Evolutionary conservation across 2,113 vertebrate genomes (phyloP), one percentile per base, ranked within the genome.

Genomic region (Petrocephalus microphthalmus): DNA sequence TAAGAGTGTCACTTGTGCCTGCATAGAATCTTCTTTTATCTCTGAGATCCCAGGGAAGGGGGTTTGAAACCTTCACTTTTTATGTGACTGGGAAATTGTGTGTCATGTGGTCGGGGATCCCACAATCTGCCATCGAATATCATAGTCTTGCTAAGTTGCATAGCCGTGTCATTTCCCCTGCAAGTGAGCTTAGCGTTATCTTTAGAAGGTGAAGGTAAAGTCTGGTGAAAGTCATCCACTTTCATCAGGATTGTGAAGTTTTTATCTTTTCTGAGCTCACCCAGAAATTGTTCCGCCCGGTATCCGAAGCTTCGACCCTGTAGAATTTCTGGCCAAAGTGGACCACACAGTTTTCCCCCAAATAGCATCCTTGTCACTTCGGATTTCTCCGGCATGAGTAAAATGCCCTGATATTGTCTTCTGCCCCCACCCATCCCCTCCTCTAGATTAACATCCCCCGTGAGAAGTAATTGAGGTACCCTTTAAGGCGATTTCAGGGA

Each of bases 1-100:
- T 17, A 88, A 81, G 52, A 87, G 88, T 90, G 88, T 90, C 90
- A 90, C 87, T 89, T 89, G 88, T 84, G 53, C 86, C 89, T 57
- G 81, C 87, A 78, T 54, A 57, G 57, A 29, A 56, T 84, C 49
- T 85, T 51, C 57, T 82, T 78, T 91, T 85, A 84, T 89, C 85
- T 52, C 47, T 42, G 19, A 37, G 53, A 60, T 84, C 74, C 57
- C 45, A 84, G 57, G 25, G 8, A 60, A 51, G 67, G 54, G 37
- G 20, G 53, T 88, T 57, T 84, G 33, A 88, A 84, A 88, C 51
- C 53, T 56, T 88, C 74, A 19, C 74, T 67, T 83, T 87, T 71
- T 89, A 84, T 85, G 57, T 85, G 82, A 88, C 49, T 56, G 2
- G 81, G 47, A 87, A 74, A 89, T 56, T 85, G 87, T 74, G 51